These are phyloP conservation scores for Acrocephalus arundinaceus DNA, from an alignment of 2,113 vertebrate species.

Conservation along the genomic window DNA sequence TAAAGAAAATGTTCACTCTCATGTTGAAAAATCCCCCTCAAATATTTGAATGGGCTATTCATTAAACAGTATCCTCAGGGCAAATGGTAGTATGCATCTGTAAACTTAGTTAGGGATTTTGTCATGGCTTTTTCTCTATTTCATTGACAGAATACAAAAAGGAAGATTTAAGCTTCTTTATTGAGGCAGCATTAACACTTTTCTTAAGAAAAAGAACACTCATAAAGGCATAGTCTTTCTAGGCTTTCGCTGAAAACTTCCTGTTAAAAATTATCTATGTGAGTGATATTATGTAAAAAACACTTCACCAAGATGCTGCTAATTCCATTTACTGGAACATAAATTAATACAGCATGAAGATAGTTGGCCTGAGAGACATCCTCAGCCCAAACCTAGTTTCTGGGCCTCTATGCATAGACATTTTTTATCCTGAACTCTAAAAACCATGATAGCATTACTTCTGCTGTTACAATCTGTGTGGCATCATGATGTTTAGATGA, in stretches of 20 bases:
- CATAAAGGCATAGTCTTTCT: background rate
- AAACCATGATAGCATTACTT: background rate
- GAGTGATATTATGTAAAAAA: background rate
- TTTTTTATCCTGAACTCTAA: background rate
- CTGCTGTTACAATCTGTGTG: background rate
- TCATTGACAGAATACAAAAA: background rate
- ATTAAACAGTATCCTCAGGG: background rate
- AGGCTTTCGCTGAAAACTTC: background rate
- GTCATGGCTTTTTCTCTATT: background rate
- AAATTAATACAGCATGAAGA: background rate
- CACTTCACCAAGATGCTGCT: background rate
- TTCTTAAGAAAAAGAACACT: background rate
- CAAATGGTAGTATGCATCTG: background rate
- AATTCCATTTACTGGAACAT: background rate
- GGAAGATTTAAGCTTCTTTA: background rate
- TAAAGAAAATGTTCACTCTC: background rate
- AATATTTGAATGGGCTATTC: background rate
- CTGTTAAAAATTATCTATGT: background rate
- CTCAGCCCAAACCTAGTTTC: background rate
- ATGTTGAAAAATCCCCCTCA: background rate
- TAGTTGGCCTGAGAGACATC: background rate
- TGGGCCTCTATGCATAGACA: background rate
- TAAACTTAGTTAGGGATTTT: background rate
- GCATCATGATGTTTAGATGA: background rate
- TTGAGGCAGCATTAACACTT: background rate